Evolutionary conservation across 2,113 vertebrate genomes (phyloP).

Genomic region (Embiotoca jacksoni): DNA sequence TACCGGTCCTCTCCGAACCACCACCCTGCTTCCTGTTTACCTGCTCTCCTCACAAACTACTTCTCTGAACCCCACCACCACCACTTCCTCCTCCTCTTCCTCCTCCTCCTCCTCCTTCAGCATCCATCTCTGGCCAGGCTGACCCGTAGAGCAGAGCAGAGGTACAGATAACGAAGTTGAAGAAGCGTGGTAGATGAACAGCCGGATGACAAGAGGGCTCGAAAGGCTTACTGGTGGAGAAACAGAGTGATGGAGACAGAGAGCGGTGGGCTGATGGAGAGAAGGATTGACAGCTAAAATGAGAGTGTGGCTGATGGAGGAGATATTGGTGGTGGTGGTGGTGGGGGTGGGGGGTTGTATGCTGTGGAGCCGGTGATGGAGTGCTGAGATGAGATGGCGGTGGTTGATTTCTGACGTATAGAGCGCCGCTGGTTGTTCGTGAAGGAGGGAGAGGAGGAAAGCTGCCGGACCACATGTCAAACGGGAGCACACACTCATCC

Average conservation of each 20-base stretch:
- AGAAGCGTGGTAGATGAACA: slow-evolving; percentile 7
- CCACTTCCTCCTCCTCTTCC: neutral
- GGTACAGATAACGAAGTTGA: neutral
- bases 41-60: too few relatives aligned
- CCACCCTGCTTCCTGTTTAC: neutral
- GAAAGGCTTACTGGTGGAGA: slow-evolving; percentile 37
- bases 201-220: slow-evolving; percentile 28
- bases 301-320: slow-evolving; percentile 41
- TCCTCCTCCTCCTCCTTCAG: neutral
- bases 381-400: slow-evolving; percentile 33
- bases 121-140: neutral
- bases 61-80: too few relatives aligned
- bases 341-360: neutral
- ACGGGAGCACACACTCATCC: too few relatives aligned
- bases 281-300: slow-evolving; percentile 57
- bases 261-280: slow-evolving; percentile 30
- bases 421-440: neutral
- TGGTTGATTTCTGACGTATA: slow-evolving; percentile 26
- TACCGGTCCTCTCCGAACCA: slow-evolving; percentile 43
- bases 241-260: slow-evolving; percentile 14
- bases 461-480: neutral
- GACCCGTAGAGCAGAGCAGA: slow-evolving; percentile 21
- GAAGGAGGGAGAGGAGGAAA: neutral
- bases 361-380: slow-evolving; percentile 35
- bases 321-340: slow-evolving; percentile 17